These are phyloP conservation scores for Thymallus thymallus DNA, from an alignment of 2,113 vertebrate species.

Conservation along the genomic window DNA sequence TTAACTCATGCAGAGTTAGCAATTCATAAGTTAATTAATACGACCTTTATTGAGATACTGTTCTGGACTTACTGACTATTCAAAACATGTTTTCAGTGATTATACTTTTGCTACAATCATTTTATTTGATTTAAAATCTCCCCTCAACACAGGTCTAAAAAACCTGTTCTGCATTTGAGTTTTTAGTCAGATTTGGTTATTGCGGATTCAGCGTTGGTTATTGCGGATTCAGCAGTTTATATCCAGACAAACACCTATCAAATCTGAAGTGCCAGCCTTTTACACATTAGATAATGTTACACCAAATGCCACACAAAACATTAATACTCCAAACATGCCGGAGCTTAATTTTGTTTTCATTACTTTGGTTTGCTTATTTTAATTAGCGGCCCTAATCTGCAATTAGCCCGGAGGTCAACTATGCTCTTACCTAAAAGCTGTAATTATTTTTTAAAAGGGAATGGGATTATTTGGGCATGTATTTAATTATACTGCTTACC, in stretches of 20 bases:
- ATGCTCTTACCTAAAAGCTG: conserved; percentile 58
- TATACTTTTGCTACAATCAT: too few relatives aligned
- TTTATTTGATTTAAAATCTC: too few relatives aligned
- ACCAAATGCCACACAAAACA: conserved; percentile 52
- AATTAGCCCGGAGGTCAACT: conserved; percentile 76
- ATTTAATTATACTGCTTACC: conserved; percentile 74
- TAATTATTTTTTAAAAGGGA: conserved; percentile 65
- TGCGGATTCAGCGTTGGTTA: neutral
- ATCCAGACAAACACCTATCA: neutral
- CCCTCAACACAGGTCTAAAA: conserved; percentile 19
- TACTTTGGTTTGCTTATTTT: conserved; percentile 70
- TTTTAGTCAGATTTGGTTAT: neutral
- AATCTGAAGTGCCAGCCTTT: conserved; percentile 13
- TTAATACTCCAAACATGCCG: conserved; percentile 56
- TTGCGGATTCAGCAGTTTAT: too few relatives aligned
- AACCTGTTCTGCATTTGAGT: neutral
- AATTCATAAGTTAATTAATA: conserved; percentile 46
- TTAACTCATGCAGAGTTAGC: neutral
- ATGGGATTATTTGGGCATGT: conserved; percentile 61
- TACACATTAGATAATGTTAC: conserved; percentile 44
- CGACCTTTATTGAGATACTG: conserved; percentile 23
- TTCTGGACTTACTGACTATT: conserved; percentile 10
- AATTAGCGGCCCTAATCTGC: conserved; percentile 76
- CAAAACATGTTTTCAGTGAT: conserved; percentile 6
- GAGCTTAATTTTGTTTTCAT: conserved; percentile 69